A percentile compares a stretch with the other conserved stretches of the same genome.
Conservation (phyloP, 2,797 vertebrate genomes). For the Psittacula echo region DNA sequence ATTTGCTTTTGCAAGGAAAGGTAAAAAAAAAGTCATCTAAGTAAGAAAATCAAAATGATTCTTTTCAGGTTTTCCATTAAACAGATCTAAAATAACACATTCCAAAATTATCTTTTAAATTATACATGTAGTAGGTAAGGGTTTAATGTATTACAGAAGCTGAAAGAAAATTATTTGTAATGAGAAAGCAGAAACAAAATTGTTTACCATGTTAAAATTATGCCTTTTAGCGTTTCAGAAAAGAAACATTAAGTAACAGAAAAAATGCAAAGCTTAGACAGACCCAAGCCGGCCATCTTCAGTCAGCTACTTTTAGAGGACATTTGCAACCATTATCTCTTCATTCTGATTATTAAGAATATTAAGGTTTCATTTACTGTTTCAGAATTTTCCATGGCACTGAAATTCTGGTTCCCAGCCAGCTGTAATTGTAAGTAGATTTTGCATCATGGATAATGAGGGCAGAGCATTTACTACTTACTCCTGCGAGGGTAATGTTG, state of each 20-base stretch:
- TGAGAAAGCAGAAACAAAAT: constrained; percentile 13
- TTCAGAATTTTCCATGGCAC: background rate
- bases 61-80: background rate
- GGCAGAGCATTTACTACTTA: background rate
- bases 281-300: background rate
- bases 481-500: background rate
- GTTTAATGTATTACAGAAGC: background rate
- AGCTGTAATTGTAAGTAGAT: constrained; percentile 2
- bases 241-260: background rate
- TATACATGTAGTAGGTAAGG: background rate
- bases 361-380: constrained; percentile 36
- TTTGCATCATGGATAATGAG: background rate
- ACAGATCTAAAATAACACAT: background rate
- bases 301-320: background rate
- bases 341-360: background rate
- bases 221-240: constrained; percentile 15
- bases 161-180: background rate
- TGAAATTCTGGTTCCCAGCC: background rate
- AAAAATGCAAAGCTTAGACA: constrained; percentile 1
- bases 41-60: background rate
- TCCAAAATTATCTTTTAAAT: constrained; percentile 28
- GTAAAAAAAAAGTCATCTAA: background rate
- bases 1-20: background rate
- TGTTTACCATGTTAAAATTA: constrained; percentile 34
- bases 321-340: background rate